Conservation (phyloP, 2,888 invertebrate species). For the Acrobasis suavella region DNA sequence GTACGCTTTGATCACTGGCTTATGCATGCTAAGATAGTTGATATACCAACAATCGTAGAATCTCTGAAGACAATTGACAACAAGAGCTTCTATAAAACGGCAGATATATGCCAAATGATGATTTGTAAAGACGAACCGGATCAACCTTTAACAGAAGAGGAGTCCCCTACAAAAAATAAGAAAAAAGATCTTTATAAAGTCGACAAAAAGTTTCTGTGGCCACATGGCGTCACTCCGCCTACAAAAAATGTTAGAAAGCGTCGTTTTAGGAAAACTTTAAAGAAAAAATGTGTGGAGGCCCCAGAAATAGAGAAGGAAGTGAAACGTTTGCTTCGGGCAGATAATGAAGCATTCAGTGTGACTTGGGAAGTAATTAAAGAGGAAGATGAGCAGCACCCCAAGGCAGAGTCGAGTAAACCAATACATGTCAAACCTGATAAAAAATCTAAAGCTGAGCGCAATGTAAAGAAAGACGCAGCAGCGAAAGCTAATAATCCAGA, state of each 20-base stretch:
- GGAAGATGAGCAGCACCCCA: conserved; percentile 86
- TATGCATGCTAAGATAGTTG: conserved; percentile 93
- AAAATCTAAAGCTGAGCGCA: conserved; percentile 52
- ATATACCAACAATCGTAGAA: conserved; percentile 95
- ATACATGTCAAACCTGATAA: conserved; percentile 56
- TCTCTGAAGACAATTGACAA: conserved; percentile 97
- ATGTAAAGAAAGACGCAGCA: conserved; percentile 41
- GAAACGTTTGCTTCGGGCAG: conserved; percentile 93
- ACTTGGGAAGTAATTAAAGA: conserved; percentile 95
- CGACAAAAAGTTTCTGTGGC: conserved; percentile 96
- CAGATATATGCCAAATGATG: conserved; percentile 96
- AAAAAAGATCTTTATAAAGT: conserved; percentile 91
- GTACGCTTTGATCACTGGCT: conserved; percentile 94
- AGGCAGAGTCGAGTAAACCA: conserved; percentile 49
- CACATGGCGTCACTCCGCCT: conserved; percentile 98
- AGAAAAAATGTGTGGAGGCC: conserved; percentile 98
- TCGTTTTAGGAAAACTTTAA: conserved; percentile 95
- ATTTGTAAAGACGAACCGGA: conserved; percentile 95
- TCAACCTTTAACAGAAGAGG: conserved; percentile 87
- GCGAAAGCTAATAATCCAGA: conserved; percentile 44
- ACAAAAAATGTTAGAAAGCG: conserved; percentile 96
- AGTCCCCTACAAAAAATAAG: conserved; percentile 89
- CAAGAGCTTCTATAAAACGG: conserved; percentile 98
- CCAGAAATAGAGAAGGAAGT: conserved; percentile 99
- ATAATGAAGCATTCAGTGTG: conserved; percentile 95